Percentiles rank a stretch among this genome's conserved stretches.
Evolutionary conservation across 2,797 vertebrate genomes (phyloP).

Genomic region (Streptopelia turtur): DNA sequence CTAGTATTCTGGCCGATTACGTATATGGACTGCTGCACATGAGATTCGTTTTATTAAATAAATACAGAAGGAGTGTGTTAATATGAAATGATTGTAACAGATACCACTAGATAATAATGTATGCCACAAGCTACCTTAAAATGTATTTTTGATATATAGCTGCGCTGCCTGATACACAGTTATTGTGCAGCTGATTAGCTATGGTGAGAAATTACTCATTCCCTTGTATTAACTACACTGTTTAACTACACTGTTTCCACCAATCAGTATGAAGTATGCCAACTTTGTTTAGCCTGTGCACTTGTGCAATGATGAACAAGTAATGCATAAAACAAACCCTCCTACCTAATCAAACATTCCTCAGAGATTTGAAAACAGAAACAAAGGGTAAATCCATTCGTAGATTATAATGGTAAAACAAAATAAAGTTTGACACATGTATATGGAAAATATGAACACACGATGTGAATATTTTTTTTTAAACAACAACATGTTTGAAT

Average conservation of each 20-base stretch:
- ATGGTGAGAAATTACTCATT: conserved; percentile 62
- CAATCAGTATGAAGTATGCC: conserved; percentile 66
- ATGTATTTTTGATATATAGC: conserved; percentile 17
- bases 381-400: conserved; percentile 63
- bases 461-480: conserved; percentile 53
- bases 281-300: conserved; percentile 64
- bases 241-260: conserved; percentile 58
- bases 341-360: conserved; percentile 67
- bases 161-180: neutral
- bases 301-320: conserved; percentile 73
- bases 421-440: conserved; percentile 64
- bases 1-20: neutral
- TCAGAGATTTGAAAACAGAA: conserved; percentile 70
- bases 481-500: conserved; percentile 28
- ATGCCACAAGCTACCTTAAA: conserved; percentile 3
- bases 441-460: conserved; percentile 43
- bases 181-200: conserved; percentile 57
- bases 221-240: conserved; percentile 53
- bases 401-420: conserved; percentile 46
- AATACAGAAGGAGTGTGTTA: neutral
- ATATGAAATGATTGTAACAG: neutral
- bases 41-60: neutral
- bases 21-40: neutral
- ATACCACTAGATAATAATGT: neutral
- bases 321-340: conserved; percentile 69